phyloP scores from a whole-genome alignment of 2,888 invertebrate genomes.

The Leuctra nigra region DNA sequence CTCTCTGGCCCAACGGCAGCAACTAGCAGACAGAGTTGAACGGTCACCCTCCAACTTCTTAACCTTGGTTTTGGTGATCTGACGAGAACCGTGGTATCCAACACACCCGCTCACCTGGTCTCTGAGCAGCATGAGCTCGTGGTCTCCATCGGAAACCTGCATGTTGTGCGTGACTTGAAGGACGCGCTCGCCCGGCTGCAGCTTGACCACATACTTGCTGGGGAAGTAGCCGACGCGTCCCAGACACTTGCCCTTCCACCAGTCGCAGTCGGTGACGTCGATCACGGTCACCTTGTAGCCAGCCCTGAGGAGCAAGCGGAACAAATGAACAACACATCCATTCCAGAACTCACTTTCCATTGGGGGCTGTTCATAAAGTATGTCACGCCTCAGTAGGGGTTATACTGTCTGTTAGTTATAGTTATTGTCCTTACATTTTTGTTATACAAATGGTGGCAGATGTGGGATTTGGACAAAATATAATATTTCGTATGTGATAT shows the following conservation, averaged over 20 bases:
- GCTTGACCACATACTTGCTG: slow-evolving; percentile 86
- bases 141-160: slow-evolving; percentile 81
- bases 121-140: slow-evolving; percentile 70
- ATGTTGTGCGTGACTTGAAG: slow-evolving; percentile 81
- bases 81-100: too few species aligned
- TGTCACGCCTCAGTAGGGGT: neutral
- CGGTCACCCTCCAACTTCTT: too few species aligned
- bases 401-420: too few species aligned
- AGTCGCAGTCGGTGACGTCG: slow-evolving; percentile 90
- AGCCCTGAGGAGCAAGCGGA: slow-evolving; percentile 53
- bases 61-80: too few species aligned
- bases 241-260: slow-evolving; percentile 96
- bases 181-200: slow-evolving; percentile 85
- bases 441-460: too few species aligned
- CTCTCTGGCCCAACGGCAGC: too few species aligned
- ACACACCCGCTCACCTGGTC: too few species aligned
- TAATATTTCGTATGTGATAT: too few species aligned
- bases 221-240: slow-evolving; percentile 91
- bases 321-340: neutral
- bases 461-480: neutral
- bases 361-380: too few species aligned
- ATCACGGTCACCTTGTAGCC: slow-evolving; percentile 88
- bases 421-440: neutral
- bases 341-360: neutral
- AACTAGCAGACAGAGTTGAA: too few species aligned